phyloP scores from a whole-genome alignment of 1,140 invertebrate genomes.

The Drosophila truncata region DNA sequence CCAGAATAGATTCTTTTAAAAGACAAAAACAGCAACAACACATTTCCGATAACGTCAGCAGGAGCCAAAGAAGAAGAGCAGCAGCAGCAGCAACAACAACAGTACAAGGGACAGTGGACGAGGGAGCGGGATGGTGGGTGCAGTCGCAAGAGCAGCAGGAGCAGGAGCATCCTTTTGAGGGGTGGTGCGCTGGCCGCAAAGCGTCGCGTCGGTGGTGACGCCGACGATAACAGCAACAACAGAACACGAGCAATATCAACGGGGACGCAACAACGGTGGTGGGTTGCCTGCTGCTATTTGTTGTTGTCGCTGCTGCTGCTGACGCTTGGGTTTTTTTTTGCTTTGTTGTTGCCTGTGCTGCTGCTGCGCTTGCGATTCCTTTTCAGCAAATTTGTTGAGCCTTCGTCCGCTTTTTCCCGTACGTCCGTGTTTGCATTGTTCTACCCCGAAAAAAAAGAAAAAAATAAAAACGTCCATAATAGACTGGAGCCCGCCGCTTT shows the following conservation, averaged over 20 bases:
- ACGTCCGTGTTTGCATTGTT: conserved; percentile 66
- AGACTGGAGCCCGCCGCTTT: conserved; percentile 48
- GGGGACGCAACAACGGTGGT: conserved; percentile 45
- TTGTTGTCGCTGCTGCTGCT: conserved; percentile 51
- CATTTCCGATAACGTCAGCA: conserved; percentile 67
- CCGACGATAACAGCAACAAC: conserved; percentile 47
- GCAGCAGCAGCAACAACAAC: conserved; percentile 20
- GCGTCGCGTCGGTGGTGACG: conserved; percentile 54
- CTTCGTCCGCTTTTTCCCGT: conserved; percentile 44
- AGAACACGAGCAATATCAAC: conserved; percentile 9
- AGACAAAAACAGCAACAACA: conserved; percentile 41
- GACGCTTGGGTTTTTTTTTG: conserved; percentile 55
- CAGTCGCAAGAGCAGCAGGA: too few relatives aligned
- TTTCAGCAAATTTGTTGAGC: conserved; percentile 82
- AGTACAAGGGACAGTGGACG: neutral
- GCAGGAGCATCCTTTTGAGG: conserved; percentile 51
- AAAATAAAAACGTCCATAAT: conserved; percentile 50
- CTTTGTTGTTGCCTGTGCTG: conserved; percentile 45
- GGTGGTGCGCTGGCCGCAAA: conserved; percentile 45
- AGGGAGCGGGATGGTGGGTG: too few relatives aligned
- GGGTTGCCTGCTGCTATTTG: conserved; percentile 43
- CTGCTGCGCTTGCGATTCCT: conserved; percentile 70
- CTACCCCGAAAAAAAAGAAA: conserved; percentile 62
- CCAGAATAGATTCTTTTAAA: conserved; percentile 1
- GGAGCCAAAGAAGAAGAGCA: conserved; percentile 52